These are phyloP conservation scores for Microcaecilia unicolor DNA, from an alignment of 2,797 vertebrate species.

Conservation along the genomic window DNA sequence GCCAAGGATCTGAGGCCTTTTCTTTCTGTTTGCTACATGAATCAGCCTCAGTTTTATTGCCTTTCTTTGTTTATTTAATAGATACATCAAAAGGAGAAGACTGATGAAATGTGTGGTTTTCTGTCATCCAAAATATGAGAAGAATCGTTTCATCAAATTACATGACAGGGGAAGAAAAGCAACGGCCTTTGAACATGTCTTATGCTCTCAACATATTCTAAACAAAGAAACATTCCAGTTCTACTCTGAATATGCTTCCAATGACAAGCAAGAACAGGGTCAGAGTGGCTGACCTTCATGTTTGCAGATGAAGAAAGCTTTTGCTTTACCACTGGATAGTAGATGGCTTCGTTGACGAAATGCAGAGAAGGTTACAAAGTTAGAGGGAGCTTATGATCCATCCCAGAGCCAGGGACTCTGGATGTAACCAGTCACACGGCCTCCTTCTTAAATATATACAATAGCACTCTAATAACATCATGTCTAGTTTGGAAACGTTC, in stretches of 20 bases:
- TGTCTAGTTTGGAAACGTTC: no score
- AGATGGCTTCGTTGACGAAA: not conserved
- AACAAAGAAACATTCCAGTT: not conserved
- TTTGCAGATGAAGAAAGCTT: not conserved
- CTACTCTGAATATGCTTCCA: not conserved
- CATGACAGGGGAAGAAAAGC: not conserved
- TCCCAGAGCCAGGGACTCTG: no score
- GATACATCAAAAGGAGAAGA: not conserved
- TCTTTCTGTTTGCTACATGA: not conserved
- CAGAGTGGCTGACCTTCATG: not conserved
- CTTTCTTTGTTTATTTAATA: not conserved
- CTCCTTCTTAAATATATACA: no score
- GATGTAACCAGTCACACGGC: no score
- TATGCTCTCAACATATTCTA: not conserved
- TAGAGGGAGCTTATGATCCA: no score
- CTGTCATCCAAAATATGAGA: not conserved
- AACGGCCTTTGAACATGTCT: fast-evolving
- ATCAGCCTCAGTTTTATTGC: not conserved
- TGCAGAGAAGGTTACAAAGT: constrained; percentile 4
- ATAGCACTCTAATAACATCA: no score
- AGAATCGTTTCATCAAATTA: not conserved
- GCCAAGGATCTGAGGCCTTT: no score
- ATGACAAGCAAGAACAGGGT: not conserved
- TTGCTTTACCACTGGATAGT: not conserved
- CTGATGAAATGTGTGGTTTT: not conserved